phyloP scores from a whole-genome alignment of 2,797 vertebrate species.

The Percopsis omiscomaycus region DNA sequence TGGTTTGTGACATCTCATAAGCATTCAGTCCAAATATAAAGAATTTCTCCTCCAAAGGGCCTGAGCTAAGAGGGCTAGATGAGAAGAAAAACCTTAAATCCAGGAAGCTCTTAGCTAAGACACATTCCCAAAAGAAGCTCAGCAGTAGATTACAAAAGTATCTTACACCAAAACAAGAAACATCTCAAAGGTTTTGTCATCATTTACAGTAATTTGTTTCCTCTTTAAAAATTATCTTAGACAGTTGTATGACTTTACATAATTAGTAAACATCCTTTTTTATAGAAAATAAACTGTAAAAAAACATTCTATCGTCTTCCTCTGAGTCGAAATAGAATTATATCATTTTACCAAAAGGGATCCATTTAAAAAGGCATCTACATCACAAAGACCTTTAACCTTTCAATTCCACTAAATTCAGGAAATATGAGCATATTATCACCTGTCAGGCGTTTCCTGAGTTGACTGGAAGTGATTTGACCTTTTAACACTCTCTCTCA shows the following conservation, averaged over 20 bases:
- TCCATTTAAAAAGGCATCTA: slow-evolving; percentile 61
- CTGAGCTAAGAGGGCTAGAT: slow-evolving; percentile 19
- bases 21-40: slow-evolving; percentile 69
- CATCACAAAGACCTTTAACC: slow-evolving; percentile 28
- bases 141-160: slow-evolving; percentile 66
- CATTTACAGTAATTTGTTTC: slow-evolving; percentile 53
- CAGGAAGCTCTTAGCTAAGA: slow-evolving; percentile 33
- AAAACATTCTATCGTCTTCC: slow-evolving; percentile 76
- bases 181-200: slow-evolving; percentile 10
- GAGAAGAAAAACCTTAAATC: slow-evolving; percentile 33
- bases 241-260: slow-evolving; percentile 53
- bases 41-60: slow-evolving; percentile 43
- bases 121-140: slow-evolving; percentile 64
- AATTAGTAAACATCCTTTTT: slow-evolving; percentile 67
- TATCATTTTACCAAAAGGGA: slow-evolving; percentile 53
- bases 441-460: slow-evolving; percentile 34
- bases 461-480: slow-evolving; percentile 35
- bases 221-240: slow-evolving; percentile 50
- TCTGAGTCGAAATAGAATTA: slow-evolving; percentile 57
- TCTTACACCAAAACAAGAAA: slow-evolving; percentile 54
- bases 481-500: slow-evolving; percentile 13
- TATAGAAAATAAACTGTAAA: slow-evolving; percentile 76
- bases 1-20: slow-evolving; percentile 76
- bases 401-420: slow-evolving; percentile 35
- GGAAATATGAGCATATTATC: slow-evolving; percentile 15